phyloP scores from a whole-genome alignment of 2,797 vertebrate genomes.

The Sandelia bainsii region DNA sequence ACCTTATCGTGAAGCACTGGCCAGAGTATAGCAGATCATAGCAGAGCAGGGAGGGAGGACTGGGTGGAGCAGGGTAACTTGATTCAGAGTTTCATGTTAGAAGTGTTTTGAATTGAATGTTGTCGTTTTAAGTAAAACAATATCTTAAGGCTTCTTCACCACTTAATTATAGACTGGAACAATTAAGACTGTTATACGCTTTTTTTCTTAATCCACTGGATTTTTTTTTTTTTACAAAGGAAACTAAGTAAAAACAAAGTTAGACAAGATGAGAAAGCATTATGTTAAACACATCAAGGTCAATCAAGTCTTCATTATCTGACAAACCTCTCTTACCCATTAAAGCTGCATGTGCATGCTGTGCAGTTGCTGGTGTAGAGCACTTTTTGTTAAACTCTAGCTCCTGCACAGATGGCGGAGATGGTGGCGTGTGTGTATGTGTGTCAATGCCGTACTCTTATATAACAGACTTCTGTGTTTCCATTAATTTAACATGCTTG shows the following conservation, averaged over 20 bases:
- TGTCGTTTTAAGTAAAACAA: neutral
- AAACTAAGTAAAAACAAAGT: neutral
- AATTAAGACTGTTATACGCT: neutral
- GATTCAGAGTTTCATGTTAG: too few relatives aligned
- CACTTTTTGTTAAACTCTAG: neutral
- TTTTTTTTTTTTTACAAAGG: neutral
- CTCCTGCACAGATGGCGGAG: constrained; percentile 32
- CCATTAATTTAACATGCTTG: constrained; percentile 42
- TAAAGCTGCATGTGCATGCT: constrained; percentile 25
- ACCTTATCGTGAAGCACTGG: too few relatives aligned
- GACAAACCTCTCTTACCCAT: constrained; percentile 6
- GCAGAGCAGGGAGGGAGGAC: too few relatives aligned
- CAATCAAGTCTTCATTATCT: constrained; percentile 1
- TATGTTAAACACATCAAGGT: neutral
- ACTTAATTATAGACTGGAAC: neutral
- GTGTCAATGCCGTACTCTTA: constrained; percentile 4
- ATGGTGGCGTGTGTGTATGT: neutral
- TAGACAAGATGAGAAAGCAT: neutral
- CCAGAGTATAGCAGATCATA: too few relatives aligned
- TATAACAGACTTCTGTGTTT: constrained; percentile 20
- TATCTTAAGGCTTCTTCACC: too few relatives aligned
- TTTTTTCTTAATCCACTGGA: neutral
- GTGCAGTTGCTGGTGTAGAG: neutral
- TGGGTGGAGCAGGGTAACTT: too few relatives aligned
- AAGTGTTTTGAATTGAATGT: too few relatives aligned